Evolutionary conservation across 2,113 vertebrate genomes (phyloP).

Genomic region (Anarrhichthys ocellatus): DNA sequence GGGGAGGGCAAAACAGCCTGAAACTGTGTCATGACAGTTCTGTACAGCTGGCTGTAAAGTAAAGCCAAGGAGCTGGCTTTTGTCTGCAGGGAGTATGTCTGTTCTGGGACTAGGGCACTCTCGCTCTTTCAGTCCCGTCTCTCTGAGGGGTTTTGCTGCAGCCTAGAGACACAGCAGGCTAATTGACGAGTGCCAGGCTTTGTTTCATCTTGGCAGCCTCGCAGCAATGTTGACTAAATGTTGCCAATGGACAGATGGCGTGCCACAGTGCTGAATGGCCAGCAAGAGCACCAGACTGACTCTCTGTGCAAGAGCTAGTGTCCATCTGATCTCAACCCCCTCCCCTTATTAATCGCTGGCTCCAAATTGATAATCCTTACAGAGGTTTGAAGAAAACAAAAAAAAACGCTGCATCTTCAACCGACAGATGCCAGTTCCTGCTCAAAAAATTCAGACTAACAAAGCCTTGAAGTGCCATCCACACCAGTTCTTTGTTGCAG

Average conservation of each 20-base stretch:
- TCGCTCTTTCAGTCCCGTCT: slow-evolving; percentile 29
- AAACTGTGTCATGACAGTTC: slow-evolving; percentile 36
- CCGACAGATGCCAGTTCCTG: slow-evolving; percentile 19
- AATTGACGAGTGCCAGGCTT: slow-evolving; percentile 77
- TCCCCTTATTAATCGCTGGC: slow-evolving; percentile 20
- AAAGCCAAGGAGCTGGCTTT: slow-evolving; percentile 50
- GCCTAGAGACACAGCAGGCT: slow-evolving; percentile 66
- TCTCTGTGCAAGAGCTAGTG: slow-evolving; percentile 34
- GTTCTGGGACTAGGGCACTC: slow-evolving; percentile 50
- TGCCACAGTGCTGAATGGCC: slow-evolving; percentile 52
- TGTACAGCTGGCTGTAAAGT: slow-evolving; percentile 32
- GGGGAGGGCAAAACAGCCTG: neutral
- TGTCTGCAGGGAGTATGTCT: slow-evolving; percentile 57
- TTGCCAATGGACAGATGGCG: slow-evolving; percentile 78
- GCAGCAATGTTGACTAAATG: slow-evolving; percentile 53
- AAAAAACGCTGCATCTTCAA: slow-evolving; percentile 13
- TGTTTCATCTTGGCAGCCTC: slow-evolving; percentile 74
- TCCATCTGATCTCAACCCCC: slow-evolving; percentile 47
- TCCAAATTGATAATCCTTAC: slow-evolving; percentile 43
- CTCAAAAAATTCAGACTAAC: slow-evolving; percentile 16
- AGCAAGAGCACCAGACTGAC: slow-evolving; percentile 35
- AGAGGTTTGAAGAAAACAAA: slow-evolving; percentile 16
- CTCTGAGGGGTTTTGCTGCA: slow-evolving; percentile 52
- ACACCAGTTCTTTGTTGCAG: neutral
- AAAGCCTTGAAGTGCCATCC: slow-evolving; percentile 14